These are phyloP conservation scores for Druon quercuslanigerum DNA, from an alignment of 1,140 invertebrate species.

Conservation along the genomic window DNA sequence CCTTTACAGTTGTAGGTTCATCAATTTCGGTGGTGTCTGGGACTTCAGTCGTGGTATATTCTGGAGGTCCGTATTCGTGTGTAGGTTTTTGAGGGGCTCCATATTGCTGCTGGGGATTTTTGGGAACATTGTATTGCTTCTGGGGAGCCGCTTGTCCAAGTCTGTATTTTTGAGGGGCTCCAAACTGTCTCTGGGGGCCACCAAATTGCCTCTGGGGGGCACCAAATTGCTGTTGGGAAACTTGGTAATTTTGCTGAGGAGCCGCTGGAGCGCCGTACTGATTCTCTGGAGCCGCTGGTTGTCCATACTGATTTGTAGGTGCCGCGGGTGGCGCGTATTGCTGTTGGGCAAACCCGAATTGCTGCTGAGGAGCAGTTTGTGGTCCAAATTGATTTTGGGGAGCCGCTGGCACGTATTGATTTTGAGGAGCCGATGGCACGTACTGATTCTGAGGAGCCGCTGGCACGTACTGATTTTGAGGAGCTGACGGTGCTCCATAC, in stretches of 20 bases:
- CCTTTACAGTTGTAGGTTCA: conserved; percentile 59
- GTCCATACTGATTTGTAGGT: conserved; percentile 42
- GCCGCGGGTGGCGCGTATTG: conserved; percentile 39
- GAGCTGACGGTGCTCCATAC: conserved; percentile 48
- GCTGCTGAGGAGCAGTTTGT: conserved; percentile 39
- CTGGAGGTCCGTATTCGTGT: conserved; percentile 33
- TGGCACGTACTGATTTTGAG: conserved; percentile 56
- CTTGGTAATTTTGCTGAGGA: conserved; percentile 39
- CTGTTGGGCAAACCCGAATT: conserved; percentile 36
- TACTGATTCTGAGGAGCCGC: conserved; percentile 32
- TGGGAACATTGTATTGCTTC: conserved; percentile 32
- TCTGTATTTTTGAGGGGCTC: conserved; percentile 34
- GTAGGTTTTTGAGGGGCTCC: conserved; percentile 33
- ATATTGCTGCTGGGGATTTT: conserved; percentile 5
- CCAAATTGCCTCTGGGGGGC: not conserved
- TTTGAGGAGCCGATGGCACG: conserved; percentile 44
- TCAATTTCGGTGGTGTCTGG: conserved; percentile 58
- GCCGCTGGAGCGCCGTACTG: conserved; percentile 39
- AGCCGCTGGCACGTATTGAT: conserved; percentile 52
- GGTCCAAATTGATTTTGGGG: conserved; percentile 37
- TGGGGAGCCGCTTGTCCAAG: not conserved
- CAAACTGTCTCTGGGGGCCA: not conserved
- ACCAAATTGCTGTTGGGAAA: conserved; percentile 24
- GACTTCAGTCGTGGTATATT: conserved; percentile 59
- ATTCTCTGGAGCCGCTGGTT: conserved; percentile 17